Evolutionary conservation across 2,113 vertebrate species (phyloP).

Genomic region (Chloropsis hardwickii): DNA sequence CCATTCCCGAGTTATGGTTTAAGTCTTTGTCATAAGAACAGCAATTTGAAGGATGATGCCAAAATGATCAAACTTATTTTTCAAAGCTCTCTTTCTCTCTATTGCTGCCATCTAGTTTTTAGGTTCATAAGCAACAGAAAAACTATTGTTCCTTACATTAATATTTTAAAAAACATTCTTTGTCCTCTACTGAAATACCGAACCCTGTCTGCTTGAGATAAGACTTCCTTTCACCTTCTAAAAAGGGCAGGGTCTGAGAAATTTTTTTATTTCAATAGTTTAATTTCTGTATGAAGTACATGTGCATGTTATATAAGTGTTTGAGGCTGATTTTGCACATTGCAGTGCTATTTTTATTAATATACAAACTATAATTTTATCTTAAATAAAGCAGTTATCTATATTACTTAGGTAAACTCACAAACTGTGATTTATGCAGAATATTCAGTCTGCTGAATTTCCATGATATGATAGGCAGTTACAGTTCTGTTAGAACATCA

Average conservation of each 20-base stretch:
- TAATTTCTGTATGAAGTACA: neutral
- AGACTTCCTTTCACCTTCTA: constrained; percentile 7
- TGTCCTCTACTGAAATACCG: neutral
- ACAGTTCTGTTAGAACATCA: neutral
- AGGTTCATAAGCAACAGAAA: neutral
- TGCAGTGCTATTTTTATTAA: neutral
- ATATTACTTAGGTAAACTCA: neutral
- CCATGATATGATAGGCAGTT: neutral
- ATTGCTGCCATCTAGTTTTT: constrained; percentile 15
- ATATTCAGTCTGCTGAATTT: neutral
- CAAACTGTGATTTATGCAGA: neutral
- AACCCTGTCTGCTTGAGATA: neutral
- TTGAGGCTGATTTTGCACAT: neutral
- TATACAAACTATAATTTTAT: neutral
- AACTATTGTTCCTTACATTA: neutral
- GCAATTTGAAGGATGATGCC: neutral
- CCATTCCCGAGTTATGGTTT: neutral
- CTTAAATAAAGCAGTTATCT: neutral
- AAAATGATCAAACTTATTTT: neutral
- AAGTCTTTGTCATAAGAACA: neutral
- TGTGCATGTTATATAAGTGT: neutral
- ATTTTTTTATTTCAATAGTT: neutral
- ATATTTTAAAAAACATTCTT: neutral
- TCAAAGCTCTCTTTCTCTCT: neutral
- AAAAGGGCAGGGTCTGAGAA: neutral